phyloP scores from a whole-genome alignment of 2,113 vertebrate species.

The Odontesthes bonariensis region DNA sequence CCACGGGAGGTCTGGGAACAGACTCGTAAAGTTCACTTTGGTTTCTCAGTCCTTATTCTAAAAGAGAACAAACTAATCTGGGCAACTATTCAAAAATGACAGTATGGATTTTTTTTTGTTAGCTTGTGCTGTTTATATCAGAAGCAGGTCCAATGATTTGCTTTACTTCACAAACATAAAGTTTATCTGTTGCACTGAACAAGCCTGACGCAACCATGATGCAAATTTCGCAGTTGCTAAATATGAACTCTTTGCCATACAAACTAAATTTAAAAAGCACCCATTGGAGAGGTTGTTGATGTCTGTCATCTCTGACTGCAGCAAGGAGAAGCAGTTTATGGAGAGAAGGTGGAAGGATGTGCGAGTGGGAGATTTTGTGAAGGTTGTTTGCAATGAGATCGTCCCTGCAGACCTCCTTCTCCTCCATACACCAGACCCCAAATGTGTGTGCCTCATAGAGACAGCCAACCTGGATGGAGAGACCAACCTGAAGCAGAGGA shows the following conservation, averaged over 20 bases:
- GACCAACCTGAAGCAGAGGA: slow-evolving; percentile 94
- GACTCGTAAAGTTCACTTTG: not conserved
- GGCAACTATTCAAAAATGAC: slow-evolving; percentile 26
- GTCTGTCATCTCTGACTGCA: slow-evolving; percentile 61
- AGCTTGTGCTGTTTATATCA: slow-evolving; percentile 12
- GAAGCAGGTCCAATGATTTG: not conserved
- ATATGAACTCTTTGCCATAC: not conserved
- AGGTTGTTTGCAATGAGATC: slow-evolving; percentile 89
- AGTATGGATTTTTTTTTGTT: slow-evolving; percentile 35
- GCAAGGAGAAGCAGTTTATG: slow-evolving; percentile 82
- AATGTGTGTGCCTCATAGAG: slow-evolving; percentile 89
- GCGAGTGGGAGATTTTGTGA: slow-evolving; percentile 92
- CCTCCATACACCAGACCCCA: slow-evolving; percentile 89
- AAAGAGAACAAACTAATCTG: slow-evolving; percentile 16
- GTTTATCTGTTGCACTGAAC: not conserved
- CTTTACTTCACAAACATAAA: not conserved
- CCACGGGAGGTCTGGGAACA: not conserved
- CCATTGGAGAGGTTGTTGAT: not conserved
- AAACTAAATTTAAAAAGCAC: not conserved
- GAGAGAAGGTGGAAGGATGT: slow-evolving; percentile 92
- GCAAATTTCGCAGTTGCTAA: slow-evolving; percentile 9
- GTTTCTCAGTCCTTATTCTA: slow-evolving; percentile 4
- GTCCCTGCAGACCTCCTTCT: slow-evolving; percentile 94
- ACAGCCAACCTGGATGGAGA: slow-evolving; percentile 94
- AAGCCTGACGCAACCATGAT: not conserved